These are phyloP conservation scores for Lineus longissimus DNA, from an alignment of 1,140 invertebrate genomes.

Conservation along the genomic window DNA sequence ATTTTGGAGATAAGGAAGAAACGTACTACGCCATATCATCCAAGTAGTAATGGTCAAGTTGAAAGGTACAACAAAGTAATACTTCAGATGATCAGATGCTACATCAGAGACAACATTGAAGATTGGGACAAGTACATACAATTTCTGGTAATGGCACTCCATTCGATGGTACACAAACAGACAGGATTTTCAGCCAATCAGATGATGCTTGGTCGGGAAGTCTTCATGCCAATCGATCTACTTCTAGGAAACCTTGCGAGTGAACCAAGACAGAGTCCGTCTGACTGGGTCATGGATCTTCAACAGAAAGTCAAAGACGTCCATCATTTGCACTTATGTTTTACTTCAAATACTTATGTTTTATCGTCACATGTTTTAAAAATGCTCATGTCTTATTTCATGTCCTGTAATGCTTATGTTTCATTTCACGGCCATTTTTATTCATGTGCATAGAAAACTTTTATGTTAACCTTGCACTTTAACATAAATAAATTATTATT, in stretches of 20 bases:
- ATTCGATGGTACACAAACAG: not conserved
- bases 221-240: slow-evolving; percentile 6
- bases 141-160: slow-evolving; percentile 9
- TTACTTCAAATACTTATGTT: no score
- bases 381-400: no score
- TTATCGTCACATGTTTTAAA: no score
- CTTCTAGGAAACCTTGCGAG: not conserved
- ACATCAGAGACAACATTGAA: slow-evolving; percentile 8
- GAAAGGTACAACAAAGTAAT: slow-evolving; percentile 18
- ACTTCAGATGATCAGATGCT: slow-evolving; percentile 13
- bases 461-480: no score
- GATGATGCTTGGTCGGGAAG: slow-evolving; percentile 21
- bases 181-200: slow-evolving; percentile 20
- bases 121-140: slow-evolving; percentile 19
- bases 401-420: no score
- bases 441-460: no score
- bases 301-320: no score
- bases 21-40: slow-evolving; percentile 23
- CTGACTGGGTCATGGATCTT: no score
- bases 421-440: no score
- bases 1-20: slow-evolving; percentile 18
- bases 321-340: no score
- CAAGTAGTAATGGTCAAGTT: slow-evolving; percentile 23
- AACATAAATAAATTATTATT: no score
- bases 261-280: no score